Conservation (phyloP, 2,113 vertebrate species). For the Petromus typicus region DNA sequence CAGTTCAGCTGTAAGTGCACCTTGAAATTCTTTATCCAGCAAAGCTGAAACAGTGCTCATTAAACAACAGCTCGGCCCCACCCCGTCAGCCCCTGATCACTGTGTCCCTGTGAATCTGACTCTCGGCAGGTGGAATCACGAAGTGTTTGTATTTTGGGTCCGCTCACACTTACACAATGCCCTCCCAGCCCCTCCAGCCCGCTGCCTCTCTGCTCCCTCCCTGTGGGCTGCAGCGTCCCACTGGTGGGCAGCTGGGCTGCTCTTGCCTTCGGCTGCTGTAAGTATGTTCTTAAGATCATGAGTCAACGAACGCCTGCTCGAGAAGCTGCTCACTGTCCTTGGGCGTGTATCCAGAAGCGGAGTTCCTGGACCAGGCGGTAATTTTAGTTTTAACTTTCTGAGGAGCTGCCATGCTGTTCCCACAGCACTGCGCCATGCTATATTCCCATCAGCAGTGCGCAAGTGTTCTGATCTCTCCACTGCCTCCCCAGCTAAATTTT, state of each 20-base stretch:
- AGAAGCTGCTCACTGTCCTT: background rate
- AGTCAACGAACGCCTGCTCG: background rate
- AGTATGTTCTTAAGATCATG: background rate
- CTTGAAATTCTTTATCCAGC: background rate
- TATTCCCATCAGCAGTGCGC: background rate
- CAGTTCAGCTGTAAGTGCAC: background rate
- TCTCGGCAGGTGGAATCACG: background rate
- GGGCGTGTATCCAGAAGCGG: background rate
- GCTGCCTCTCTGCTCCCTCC: too few species aligned
- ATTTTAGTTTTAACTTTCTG: background rate
- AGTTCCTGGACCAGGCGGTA: background rate
- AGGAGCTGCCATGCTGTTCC: background rate
- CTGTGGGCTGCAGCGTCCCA: background rate
- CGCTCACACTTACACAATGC: background rate
- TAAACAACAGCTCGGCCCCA: background rate
- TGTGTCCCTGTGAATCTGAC: background rate
- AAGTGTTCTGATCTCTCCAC: background rate
- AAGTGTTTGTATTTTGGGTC: background rate
- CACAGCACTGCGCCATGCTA: background rate
- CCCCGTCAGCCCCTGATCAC: background rate
- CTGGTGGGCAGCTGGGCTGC: background rate
- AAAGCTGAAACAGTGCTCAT: background rate
- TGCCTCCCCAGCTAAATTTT: background rate
- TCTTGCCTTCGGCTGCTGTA: background rate
- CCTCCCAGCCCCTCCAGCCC: background rate